Conservation (phyloP, 1,140 invertebrate genomes). For the Phenacoccus solenopsis region DNA sequence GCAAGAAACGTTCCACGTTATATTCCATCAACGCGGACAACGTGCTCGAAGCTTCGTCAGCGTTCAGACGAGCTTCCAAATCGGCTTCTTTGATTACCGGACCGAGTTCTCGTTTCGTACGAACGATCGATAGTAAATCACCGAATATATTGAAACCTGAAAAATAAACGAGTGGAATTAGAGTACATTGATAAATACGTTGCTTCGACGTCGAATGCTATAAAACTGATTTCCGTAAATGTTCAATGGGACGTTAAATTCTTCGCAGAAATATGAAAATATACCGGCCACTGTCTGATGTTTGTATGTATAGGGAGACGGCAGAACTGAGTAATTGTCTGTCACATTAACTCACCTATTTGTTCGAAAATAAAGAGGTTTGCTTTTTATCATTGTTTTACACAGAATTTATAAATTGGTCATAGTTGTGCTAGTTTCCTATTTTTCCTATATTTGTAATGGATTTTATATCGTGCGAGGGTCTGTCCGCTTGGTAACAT, state of each 20-base stretch:
- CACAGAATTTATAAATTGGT: neutral
- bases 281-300: no score
- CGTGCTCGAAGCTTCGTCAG: slow-evolving; percentile 20
- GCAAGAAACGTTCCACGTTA: slow-evolving; percentile 22
- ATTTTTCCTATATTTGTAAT: neutral
- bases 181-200: no score
- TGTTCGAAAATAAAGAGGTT: no score
- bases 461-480: neutral
- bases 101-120: slow-evolving; percentile 26
- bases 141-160: slow-evolving; percentile 23
- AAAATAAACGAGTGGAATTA: no score
- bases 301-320: no score
- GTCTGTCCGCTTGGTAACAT: no score
- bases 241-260: no score
- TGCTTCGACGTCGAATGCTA: no score
- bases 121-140: slow-evolving; percentile 25
- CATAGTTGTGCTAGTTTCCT: neutral
- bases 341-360: no score
- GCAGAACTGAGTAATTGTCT: no score
- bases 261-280: no score
- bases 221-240: no score
- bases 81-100: slow-evolving; percentile 26
- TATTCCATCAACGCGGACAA: slow-evolving; percentile 24
- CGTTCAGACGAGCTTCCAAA: slow-evolving; percentile 23
- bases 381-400: neutral